phyloP scores from a whole-genome alignment of 2,888 invertebrate species.

The Hylaea fasciaria region DNA sequence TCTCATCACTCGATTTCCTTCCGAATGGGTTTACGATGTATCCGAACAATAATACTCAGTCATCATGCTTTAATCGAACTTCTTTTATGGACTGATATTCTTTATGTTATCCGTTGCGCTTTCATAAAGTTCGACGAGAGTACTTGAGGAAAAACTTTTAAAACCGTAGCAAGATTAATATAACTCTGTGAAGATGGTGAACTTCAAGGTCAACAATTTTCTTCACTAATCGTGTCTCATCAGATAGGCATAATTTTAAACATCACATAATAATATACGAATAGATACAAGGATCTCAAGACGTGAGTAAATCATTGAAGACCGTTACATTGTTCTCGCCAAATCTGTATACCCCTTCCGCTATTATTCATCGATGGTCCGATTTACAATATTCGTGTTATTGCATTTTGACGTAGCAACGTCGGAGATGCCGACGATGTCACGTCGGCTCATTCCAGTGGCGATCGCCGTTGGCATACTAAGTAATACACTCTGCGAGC shows the following conservation, averaged over 20 bases:
- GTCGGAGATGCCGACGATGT: conserved; percentile 62
- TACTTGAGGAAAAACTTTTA: conserved; percentile 7
- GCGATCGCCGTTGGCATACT: conserved; percentile 77
- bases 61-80: conserved; percentile 49
- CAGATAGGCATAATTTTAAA: too few species aligned
- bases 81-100: conserved; percentile 37
- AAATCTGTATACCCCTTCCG: conserved; percentile 12
- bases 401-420: conserved; percentile 73
- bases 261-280: not conserved
- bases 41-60: conserved; percentile 63
- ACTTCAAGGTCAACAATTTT: not conserved
- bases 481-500: conserved; percentile 75
- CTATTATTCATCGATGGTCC: conserved; percentile 33
- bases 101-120: conserved; percentile 29
- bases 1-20: conserved; percentile 66
- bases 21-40: conserved; percentile 64
- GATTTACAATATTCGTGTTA: conserved; percentile 66
- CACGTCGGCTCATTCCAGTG: conserved; percentile 81
- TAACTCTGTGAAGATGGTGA: not conserved
- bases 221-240: not conserved
- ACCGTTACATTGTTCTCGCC: conserved; percentile 9
- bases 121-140: conserved; percentile 40
- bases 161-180: conserved; percentile 6
- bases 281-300: not conserved
- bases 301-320: not conserved